These are phyloP conservation scores for Microctenopoma stevenorrisi DNA, from an alignment of 2,797 vertebrate species.

Conservation along the genomic window DNA sequence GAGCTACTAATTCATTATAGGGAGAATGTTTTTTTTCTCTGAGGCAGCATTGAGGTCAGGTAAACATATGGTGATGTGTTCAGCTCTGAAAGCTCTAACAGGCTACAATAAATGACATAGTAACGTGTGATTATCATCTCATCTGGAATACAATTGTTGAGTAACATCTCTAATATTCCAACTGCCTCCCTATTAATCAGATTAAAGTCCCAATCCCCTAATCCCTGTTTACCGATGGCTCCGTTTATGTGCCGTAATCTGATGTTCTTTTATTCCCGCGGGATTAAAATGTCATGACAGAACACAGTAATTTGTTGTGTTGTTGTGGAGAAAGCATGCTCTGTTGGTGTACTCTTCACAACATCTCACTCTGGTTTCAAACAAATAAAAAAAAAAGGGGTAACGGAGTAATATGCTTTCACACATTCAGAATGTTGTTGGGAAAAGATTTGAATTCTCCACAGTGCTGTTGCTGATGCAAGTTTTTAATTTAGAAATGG, in stretches of 20 bases:
- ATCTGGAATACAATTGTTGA: conserved; percentile 75
- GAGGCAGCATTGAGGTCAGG: conserved; percentile 65
- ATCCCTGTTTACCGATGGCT: conserved; percentile 79
- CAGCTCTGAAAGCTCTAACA: conserved; percentile 64
- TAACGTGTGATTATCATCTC: conserved; percentile 71
- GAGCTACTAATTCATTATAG: conserved; percentile 55
- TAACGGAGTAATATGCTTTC: conserved; percentile 26
- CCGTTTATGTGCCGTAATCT: conserved; percentile 78
- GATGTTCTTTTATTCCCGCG: conserved; percentile 79
- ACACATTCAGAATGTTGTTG: conserved; percentile 28
- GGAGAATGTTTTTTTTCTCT: conserved; percentile 44
- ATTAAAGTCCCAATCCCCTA: conserved; percentile 79
- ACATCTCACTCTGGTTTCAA: conserved; percentile 49
- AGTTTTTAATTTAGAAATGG: background rate
- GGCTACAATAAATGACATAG: conserved; percentile 73
- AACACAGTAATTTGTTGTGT: conserved; percentile 61
- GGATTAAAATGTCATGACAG: conserved; percentile 73
- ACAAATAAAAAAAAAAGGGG: conserved; percentile 53
- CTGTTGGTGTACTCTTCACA: background rate
- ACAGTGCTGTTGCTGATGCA: background rate
- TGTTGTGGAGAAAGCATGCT: conserved; percentile 55
- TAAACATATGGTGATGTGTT: conserved; percentile 74
- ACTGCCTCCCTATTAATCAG: conserved; percentile 79
- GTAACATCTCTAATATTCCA: conserved; percentile 74
- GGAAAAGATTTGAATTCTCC: conserved; percentile 31